Base-by-base conservation (phyloP, 2,888 invertebrate species). In the Pemphredon lugubris region DNA sequence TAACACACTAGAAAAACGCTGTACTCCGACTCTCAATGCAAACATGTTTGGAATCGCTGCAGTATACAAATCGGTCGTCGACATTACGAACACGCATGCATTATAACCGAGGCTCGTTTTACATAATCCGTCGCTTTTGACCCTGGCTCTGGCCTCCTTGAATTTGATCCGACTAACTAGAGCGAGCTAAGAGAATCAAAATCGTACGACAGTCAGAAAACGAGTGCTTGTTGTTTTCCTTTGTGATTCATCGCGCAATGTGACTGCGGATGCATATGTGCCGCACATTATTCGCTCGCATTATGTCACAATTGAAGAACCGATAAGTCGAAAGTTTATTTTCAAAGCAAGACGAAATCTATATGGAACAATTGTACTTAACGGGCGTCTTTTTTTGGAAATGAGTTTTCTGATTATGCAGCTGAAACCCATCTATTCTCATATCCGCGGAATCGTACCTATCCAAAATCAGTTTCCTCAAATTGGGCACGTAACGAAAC, bases 391-490 rank as follows among this genome's bases (percentile, higher is more conserved):
- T n/a, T n/a, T n/a, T n/a, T n/a, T n/a, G n/a, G n/a, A n/a, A n/a
- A n/a, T n/a, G n/a, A n/a, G n/a, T n/a, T n/a, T n/a, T n/a, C n/a
- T n/a, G n/a, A n/a, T n/a, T n/a, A n/a, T n/a, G n/a, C n/a, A n/a
- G n/a, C n/a, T 2, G 30, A 6, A 9, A 2, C 2, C 1, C 30
- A 9, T 2, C 7, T 6, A 30, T 30, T 30, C 30, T 30, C 30
- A 11, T 9, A 9, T 20, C 21, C 18, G 5, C 2, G 9, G 11
- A 5, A 70, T 55, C 68, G 7, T 77, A 83, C 68, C 79, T 79
- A 16, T 85, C 81, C 6, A 86, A 20, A 1, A 81, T 70, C 11
- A 86, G 60, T 44, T 71, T 63, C 1, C 69, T 75, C 2, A 86
- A 65, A 53, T 78, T 83, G 0, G 45, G 44, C 21, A 85, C 39